These are phyloP conservation scores for Ceryle rudis DNA, from an alignment of 2,797 vertebrate genomes.

Conservation along the genomic window DNA sequence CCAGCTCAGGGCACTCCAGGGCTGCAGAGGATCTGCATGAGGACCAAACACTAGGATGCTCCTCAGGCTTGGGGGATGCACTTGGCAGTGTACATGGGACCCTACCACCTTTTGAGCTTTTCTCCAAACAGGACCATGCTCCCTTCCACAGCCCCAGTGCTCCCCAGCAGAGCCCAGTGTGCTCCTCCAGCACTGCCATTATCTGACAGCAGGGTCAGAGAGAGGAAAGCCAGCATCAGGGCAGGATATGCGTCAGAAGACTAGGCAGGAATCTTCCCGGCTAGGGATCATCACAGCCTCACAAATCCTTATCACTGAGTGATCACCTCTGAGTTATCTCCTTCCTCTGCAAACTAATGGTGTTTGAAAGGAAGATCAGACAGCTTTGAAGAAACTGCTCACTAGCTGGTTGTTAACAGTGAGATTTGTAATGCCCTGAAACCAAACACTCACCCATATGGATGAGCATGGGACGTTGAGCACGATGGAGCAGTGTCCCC, in stretches of 20 bases:
- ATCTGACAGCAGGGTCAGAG: rapidly evolving
- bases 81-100: rapidly evolving
- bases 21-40: neutral
- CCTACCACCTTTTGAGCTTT: neutral
- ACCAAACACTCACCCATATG: rapidly evolving
- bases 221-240: neutral
- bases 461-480: rapidly evolving
- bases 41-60: neutral
- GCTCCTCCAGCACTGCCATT: neutral
- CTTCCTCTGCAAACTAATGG: neutral
- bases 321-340: neutral
- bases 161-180: neutral
- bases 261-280: neutral
- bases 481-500: neutral
- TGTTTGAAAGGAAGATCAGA: neutral
- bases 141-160: neutral
- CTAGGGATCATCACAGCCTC: neutral
- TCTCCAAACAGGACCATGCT: neutral
- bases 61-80: no score
- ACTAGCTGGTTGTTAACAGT: neutral
- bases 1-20: neutral
- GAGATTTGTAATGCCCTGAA: neutral
- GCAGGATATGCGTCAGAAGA: neutral
- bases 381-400: neutral
- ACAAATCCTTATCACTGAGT: neutral